A percentile compares a stretch with the other conserved stretches of the same genome.
Conservation (phyloP, 1,140 invertebrate species). For the Drosophila tristis region DNA sequence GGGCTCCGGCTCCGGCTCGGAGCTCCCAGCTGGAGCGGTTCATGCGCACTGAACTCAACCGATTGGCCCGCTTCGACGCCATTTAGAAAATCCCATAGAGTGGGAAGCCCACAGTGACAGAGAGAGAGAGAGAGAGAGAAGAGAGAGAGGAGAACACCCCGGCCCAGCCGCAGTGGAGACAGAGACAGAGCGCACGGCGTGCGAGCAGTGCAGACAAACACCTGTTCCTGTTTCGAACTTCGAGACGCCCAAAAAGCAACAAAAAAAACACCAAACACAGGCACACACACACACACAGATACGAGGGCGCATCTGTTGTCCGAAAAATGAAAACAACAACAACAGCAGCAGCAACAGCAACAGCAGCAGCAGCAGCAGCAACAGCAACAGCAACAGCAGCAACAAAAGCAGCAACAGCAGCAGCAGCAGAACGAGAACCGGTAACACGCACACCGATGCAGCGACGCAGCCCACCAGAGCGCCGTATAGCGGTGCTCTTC, state of each 20-base stretch:
- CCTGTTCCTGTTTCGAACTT: conserved; percentile 62
- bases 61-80: conserved; percentile 84
- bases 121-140: conserved; percentile 10
- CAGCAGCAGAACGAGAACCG: conserved; percentile 46
- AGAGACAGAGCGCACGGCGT: conserved; percentile 41
- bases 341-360: neutral
- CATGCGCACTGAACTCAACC: conserved; percentile 74
- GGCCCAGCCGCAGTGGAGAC: conserved; percentile 3
- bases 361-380: conserved; percentile 6
- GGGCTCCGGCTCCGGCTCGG: neutral
- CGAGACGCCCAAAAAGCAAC: conserved; percentile 13
- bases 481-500: conserved; percentile 40
- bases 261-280: conserved; percentile 22
- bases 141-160: neutral
- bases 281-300: no score
- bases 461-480: conserved; percentile 2
- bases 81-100: conserved; percentile 66
- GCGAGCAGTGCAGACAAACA: conserved; percentile 71
- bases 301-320: conserved; percentile 1
- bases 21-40: conserved; percentile 35
- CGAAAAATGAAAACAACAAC: no score
- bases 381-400: neutral
- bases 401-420: no score
- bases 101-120: neutral
- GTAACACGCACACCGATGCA: conserved; percentile 43